These are phyloP conservation scores for Protobothrops flavoviridis DNA, from an alignment of 2,113 vertebrate species.

Conservation along the genomic window DNA sequence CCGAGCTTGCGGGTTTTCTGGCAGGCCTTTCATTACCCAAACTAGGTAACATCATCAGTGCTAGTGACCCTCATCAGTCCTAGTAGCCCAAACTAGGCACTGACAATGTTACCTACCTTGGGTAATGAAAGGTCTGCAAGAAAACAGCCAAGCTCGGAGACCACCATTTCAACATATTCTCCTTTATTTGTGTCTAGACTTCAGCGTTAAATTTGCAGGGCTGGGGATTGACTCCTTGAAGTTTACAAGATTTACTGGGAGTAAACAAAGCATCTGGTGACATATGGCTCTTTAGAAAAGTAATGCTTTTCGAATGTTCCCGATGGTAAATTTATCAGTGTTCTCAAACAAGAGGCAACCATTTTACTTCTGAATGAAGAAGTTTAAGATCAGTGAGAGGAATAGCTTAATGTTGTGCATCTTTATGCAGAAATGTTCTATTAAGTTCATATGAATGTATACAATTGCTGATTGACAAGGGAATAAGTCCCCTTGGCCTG, in stretches of 20 bases:
- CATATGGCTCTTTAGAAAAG: background rate
- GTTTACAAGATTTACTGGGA: background rate
- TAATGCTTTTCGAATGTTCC: background rate
- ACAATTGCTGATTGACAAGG: background rate
- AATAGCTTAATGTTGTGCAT: background rate
- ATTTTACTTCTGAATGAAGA: background rate
- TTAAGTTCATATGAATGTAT: background rate
- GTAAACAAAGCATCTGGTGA: background rate
- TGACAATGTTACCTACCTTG: background rate
- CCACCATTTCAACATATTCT: background rate
- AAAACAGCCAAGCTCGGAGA: background rate
- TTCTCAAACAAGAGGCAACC: background rate
- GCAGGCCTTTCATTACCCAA: background rate
- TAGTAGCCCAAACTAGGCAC: background rate
- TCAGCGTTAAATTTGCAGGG: background rate
- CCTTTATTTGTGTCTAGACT: background rate
- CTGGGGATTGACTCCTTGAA: background rate
- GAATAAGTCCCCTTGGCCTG: background rate
- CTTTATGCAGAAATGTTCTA: background rate
- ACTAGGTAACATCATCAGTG: background rate
- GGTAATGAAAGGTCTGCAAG: background rate
- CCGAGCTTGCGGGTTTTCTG: background rate
- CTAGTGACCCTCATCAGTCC: background rate
- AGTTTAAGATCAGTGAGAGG: background rate
- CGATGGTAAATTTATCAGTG: background rate